A percentile compares a stretch with the other conserved stretches of the same genome.
These are phyloP conservation scores for Papilio polytes DNA, from an alignment of 1,140 invertebrate genomes.

Conservation along the genomic window DNA sequence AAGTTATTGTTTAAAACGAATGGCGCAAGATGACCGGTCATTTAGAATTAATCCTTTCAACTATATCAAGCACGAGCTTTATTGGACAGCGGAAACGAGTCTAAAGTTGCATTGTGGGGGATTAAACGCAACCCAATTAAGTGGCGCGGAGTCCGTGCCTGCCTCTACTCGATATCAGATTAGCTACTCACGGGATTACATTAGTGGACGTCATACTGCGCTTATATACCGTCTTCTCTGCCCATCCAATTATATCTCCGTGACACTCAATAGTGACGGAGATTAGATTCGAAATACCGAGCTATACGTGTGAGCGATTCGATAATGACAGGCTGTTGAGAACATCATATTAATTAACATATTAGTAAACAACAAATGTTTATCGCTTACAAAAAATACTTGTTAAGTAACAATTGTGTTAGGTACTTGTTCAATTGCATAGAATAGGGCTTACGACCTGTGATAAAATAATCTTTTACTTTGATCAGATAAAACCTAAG, in stretches of 20 bases:
- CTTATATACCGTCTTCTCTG: slow-evolving; percentile 54
- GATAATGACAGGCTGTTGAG: slow-evolving; percentile 21
- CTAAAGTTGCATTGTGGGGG: slow-evolving; percentile 75
- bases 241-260: slow-evolving; percentile 66
- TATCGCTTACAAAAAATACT: too few relatives aligned
- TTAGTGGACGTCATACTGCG: slow-evolving; percentile 71
- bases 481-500: too few relatives aligned
- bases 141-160: slow-evolving; percentile 67
- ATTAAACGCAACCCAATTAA: slow-evolving; percentile 82
- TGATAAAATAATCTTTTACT: too few relatives aligned
- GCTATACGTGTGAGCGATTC: slow-evolving; percentile 28
- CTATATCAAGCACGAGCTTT: slow-evolving; percentile 31
- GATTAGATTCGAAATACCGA: slow-evolving; percentile 61
- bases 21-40: slow-evolving; percentile 1
- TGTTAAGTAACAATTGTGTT: too few relatives aligned
- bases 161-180: slow-evolving; percentile 77
- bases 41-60: slow-evolving; percentile 19
- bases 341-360: slow-evolving; percentile 11
- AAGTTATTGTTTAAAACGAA: slow-evolving; percentile 12
- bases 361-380: too few relatives aligned
- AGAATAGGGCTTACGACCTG: too few relatives aligned
- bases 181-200: slow-evolving; percentile 76
- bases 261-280: slow-evolving; percentile 70
- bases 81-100: slow-evolving; percentile 59
- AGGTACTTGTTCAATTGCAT: too few relatives aligned